These are phyloP conservation scores for Sebastes trivittatus DNA, from an alignment of 2,797 vertebrate species.

Conservation along the genomic window DNA sequence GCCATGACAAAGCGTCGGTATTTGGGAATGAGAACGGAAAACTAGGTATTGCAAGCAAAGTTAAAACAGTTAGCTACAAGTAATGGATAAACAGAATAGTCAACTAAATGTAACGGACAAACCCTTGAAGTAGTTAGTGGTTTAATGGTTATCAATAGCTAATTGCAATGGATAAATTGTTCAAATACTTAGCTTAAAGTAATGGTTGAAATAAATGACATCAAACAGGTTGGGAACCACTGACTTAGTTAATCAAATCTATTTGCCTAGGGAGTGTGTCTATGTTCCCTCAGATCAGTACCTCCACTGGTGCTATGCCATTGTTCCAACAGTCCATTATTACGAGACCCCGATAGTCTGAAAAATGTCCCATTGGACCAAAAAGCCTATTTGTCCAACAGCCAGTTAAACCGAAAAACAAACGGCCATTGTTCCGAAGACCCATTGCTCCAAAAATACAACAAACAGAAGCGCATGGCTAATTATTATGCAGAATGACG, in stretches of 20 bases:
- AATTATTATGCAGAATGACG: too few relatives aligned
- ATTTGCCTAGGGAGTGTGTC: not conserved
- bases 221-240: not conserved
- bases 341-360: not conserved
- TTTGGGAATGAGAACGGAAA: too few relatives aligned
- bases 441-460: too few relatives aligned
- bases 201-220: not conserved
- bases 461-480: not conserved
- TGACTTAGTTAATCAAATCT: not conserved
- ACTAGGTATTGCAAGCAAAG: not conserved
- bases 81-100: not conserved
- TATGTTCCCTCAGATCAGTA: not conserved
- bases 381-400: not conserved
- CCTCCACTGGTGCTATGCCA: not conserved
- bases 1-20: too few relatives aligned
- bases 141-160: too few relatives aligned
- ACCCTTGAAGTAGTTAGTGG: too few relatives aligned
- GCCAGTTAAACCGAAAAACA: not conserved
- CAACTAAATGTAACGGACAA: too few relatives aligned
- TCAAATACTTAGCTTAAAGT: not conserved
- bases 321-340: not conserved
- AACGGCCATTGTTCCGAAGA: rapidly evolving
- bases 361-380: not conserved
- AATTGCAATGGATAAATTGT: not conserved
- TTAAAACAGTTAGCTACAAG: not conserved